phyloP scores from a whole-genome alignment of 2,888 invertebrate species.

The Drosophila phalerata region DNA sequence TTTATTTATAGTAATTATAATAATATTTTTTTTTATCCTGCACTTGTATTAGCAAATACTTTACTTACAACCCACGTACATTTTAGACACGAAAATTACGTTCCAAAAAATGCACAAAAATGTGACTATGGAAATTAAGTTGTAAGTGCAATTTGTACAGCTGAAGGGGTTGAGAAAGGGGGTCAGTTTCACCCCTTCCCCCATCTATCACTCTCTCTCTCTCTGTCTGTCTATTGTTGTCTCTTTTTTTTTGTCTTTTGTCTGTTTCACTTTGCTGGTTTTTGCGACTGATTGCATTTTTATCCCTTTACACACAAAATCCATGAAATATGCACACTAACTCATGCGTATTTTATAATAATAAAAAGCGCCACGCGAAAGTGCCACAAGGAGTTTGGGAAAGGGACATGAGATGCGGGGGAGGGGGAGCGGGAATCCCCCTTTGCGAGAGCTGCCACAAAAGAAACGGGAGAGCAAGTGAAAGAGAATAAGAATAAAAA shows the following conservation, averaged over 20 bases:
- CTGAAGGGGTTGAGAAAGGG: constrained; percentile 2
- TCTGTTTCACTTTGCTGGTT: constrained; percentile 79
- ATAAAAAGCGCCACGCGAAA: constrained; percentile 69
- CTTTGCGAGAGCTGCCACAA: background rate
- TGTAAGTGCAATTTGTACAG: constrained; percentile 55
- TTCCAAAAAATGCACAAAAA: constrained; percentile 14
- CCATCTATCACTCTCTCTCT: background rate
- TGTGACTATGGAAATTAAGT: constrained; percentile 49
- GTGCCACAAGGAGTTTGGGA: constrained; percentile 35
- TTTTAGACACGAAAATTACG: constrained; percentile 17
- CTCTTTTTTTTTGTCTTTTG: constrained; percentile 38
- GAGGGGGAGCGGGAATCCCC: background rate
- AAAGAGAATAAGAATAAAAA: constrained; percentile 30
- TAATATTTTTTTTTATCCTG: too few relatives aligned
- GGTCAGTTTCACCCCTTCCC: background rate
- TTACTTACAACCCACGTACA: constrained; percentile 13
- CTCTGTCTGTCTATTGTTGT: background rate
- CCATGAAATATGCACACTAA: constrained; percentile 80
- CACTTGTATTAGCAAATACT: constrained; percentile 1
- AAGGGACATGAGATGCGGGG: background rate
- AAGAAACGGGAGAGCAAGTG: background rate
- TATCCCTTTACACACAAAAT: constrained; percentile 79
- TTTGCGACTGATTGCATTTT: constrained; percentile 81
- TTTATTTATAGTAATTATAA: too few relatives aligned
- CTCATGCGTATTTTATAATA: constrained; percentile 81